phyloP scores from a whole-genome alignment of 2,888 invertebrate species.

The Calliscelio sp. region DNA sequence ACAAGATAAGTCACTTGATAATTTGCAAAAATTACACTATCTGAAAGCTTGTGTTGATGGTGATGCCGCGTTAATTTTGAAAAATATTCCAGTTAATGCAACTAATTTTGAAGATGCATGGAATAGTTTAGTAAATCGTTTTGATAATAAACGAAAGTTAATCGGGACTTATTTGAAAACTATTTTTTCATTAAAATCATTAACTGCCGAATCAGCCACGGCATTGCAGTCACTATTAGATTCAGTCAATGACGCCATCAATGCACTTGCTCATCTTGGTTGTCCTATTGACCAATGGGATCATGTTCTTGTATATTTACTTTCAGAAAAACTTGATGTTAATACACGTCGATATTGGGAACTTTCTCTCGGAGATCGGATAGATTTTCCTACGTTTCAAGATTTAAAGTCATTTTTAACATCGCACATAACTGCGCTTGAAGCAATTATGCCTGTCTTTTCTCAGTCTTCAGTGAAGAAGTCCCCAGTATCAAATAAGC shows the following conservation, averaged over 20 bases:
- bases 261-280: neutral
- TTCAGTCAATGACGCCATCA: neutral
- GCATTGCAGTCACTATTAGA: neutral
- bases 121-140: neutral
- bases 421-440: neutral
- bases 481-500: neutral
- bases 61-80: neutral
- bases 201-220: neutral
- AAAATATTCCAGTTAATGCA: neutral
- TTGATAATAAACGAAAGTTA: neutral
- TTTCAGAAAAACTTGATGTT: neutral
- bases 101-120: neutral
- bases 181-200: neutral
- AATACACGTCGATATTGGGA: too few species aligned
- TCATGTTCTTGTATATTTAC: neutral
- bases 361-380: too few species aligned
- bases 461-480: neutral
- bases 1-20: neutral
- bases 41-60: too few species aligned
- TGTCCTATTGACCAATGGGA: constrained; percentile 14
- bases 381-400: neutral
- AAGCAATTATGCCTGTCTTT: neutral
- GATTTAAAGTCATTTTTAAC: neutral
- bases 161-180: neutral
- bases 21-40: constrained; percentile 1